Evolutionary conservation across 2,888 invertebrate genomes (phyloP), one percentile per base, ranked within the genome.

Genomic region (Brassicogethes aeneus): DNA sequence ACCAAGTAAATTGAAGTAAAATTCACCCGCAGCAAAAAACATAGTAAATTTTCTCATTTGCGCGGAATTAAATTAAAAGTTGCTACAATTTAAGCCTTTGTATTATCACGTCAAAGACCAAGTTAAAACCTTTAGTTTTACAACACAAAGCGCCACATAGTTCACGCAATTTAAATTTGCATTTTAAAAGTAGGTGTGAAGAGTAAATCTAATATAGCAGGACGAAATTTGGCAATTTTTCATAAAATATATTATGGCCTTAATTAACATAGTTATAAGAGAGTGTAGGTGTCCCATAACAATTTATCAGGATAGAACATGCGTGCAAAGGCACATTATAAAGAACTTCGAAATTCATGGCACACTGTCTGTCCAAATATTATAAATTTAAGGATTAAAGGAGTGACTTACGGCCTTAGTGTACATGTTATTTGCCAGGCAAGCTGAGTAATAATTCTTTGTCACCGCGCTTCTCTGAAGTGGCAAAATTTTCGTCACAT

Each of bases 341-440:
- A 46, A 44, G 46, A 42, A 44, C 32, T 41, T 23, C 23, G 23
- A 10, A 10, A 32, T 32, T 32, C 32, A 32, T 32, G 32, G 32
- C 32, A 12, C 10, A 32, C 44, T 44, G 50, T 45, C 55, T 52
- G 53, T 55, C 52, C 48, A 50, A 57, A 54, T 52, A 54, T 55
- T 54, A 56, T 54, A 52, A 55, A 56, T 56, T 51, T 53, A 46
- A 50, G 54, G 55, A 55, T 56, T 56, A 56, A 48, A 48, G 48
- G 12, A 38, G 46, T 55, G 54, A 55, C 53, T 56, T 56, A 56
- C 53, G 52, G 45, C 50, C 42, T 17, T 40, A 43, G 46, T 52
- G 51, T 54, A 50, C 47, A 54, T 51, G 50, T 54, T 53, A 52
- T 55, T 52, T 55, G 52, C 50, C 46, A 50, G 47, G 48, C 52